phyloP scores from a whole-genome alignment of 2,888 invertebrate genomes.

The Theretra japonica region DNA sequence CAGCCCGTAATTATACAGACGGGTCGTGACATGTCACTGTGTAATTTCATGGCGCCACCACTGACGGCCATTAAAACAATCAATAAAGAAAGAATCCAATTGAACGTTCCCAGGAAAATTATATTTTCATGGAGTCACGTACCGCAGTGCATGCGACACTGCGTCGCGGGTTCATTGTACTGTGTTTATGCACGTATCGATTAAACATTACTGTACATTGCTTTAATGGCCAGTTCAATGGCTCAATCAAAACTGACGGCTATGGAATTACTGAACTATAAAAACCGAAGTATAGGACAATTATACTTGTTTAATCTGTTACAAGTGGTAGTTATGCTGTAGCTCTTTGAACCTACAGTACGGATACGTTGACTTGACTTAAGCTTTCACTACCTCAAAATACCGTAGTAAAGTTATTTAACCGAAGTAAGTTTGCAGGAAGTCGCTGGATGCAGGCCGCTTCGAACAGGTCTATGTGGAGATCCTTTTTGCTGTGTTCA shows the following conservation, averaged over 20 bases:
- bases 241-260: not conserved
- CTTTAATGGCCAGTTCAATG: not conserved
- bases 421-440: too few species aligned
- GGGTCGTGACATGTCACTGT: not conserved
- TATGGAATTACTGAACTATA: not conserved
- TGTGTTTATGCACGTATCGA: conserved; percentile 37
- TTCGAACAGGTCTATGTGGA: too few species aligned
- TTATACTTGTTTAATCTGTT: too few species aligned
- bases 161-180: conserved; percentile 39
- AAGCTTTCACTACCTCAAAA: too few species aligned
- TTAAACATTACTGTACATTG: conserved; percentile 31
- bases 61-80: conserved; percentile 6
- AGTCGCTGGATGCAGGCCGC: too few species aligned
- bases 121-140: conserved; percentile 26
- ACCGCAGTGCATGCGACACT: conserved; percentile 44
- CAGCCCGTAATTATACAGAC: not conserved
- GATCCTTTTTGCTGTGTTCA: too few species aligned
- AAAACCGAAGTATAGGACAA: too few species aligned
- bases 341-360: too few species aligned
- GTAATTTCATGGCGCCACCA: not conserved
- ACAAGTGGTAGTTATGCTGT: too few species aligned
- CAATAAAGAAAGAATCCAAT: conserved; percentile 20
- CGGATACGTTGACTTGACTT: too few species aligned
- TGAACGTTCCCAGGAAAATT: conserved; percentile 23
- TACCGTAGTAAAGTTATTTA: too few species aligned